Evolutionary conservation across 2,888 invertebrate genomes (phyloP).

Genomic region (Hirudinaria manillensis): DNA sequence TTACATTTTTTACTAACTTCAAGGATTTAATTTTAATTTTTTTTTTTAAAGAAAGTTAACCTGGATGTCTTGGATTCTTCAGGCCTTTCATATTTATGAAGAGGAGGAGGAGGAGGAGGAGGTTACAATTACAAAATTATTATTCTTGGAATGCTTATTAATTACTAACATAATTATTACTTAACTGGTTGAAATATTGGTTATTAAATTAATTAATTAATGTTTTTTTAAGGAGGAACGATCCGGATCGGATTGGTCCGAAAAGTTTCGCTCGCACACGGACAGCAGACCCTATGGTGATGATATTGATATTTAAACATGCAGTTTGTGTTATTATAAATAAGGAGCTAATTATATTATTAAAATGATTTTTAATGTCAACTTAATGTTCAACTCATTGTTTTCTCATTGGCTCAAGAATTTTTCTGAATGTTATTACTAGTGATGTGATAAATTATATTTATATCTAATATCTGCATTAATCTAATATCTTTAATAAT

Average conservation of each 20-base stretch:
- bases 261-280: conserved; percentile 86
- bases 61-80: not conserved
- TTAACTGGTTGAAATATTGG: not conserved
- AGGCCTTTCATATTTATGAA: conserved; percentile 4
- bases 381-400: too few species aligned
- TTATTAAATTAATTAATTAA: not conserved
- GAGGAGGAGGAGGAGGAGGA: not conserved
- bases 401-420: too few species aligned
- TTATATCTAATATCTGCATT: too few species aligned
- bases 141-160: not conserved
- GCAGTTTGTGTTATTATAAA: too few species aligned
- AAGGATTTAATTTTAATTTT: too few species aligned
- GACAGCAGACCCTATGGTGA: conserved; percentile 81
- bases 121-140: too few species aligned
- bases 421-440: too few species aligned
- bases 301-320: not conserved
- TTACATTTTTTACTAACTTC: too few species aligned
- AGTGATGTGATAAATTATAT: too few species aligned
- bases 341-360: not conserved
- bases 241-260: conserved; percentile 57
- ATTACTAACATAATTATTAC: not conserved
- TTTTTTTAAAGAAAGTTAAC: too few species aligned
- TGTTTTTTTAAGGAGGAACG: conserved; percentile 6
- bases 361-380: too few species aligned
- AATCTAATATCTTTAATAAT: not conserved